Evolutionary conservation across 2,797 vertebrate genomes (phyloP).

Genomic region (Sylvilagus floridanus): DNA sequence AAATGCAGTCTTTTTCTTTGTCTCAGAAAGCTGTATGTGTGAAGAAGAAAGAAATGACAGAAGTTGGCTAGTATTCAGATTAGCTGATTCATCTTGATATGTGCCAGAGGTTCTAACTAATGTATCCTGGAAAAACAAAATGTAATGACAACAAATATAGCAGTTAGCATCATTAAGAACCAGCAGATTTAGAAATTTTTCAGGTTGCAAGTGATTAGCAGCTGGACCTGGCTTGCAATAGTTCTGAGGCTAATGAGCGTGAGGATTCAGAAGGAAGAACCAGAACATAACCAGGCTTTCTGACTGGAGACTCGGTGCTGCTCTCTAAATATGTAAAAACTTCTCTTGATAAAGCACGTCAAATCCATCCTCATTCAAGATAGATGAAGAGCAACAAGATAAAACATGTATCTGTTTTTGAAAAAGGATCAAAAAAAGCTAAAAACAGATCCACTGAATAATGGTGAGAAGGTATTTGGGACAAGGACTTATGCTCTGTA

Average conservation of each 20-base stretch:
- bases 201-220: not conserved
- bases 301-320: not conserved
- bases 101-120: not conserved
- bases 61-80: constrained; percentile 21
- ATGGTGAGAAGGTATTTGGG: not conserved
- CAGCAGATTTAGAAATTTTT: not conserved
- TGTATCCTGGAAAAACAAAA: constrained; percentile 21
- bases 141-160: not conserved
- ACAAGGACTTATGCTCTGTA: not conserved
- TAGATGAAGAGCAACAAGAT: not conserved
- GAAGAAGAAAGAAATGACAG: not conserved
- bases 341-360: not conserved
- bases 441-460: not conserved
- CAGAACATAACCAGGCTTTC: not conserved
- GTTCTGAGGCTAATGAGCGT: not conserved
- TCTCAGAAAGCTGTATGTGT: not conserved
- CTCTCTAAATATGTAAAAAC: constrained; percentile 16
- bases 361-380: not conserved
- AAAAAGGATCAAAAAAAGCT: constrained; percentile 53
- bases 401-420: not conserved
- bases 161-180: not conserved
- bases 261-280: no score
- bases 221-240: not conserved
- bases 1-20: not conserved
- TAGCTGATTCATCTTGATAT: not conserved